phyloP scores from a whole-genome alignment of 1,140 invertebrate genomes.

The Brachionus koreanus region DNA sequence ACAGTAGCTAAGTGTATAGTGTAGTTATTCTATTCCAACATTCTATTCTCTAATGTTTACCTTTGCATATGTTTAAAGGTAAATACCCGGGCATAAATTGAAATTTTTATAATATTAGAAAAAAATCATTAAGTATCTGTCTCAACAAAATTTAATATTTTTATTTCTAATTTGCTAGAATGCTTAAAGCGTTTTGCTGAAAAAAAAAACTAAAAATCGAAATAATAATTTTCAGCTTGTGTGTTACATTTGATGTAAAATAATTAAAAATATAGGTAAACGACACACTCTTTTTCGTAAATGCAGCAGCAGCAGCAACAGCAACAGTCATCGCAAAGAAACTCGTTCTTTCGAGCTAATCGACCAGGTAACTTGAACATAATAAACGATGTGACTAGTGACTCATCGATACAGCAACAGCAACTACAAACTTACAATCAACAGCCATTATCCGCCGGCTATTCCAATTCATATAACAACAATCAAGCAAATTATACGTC shows the following conservation, averaged over 20 bases:
- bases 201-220: not conserved
- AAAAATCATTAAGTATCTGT: not conserved
- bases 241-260: not conserved
- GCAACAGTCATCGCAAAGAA: constrained; percentile 1
- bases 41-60: not conserved
- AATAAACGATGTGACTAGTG: constrained; percentile 8
- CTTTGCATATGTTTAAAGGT: not conserved
- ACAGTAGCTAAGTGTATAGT: not conserved
- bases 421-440: constrained; percentile 13
- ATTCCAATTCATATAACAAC: not conserved
- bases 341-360: constrained; percentile 38
- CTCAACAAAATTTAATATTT: not conserved
- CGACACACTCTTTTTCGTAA: not conserved
- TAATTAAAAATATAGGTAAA: constrained; percentile 2
- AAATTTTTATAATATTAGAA: not conserved
- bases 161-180: constrained; percentile 21
- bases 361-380: constrained; percentile 44
- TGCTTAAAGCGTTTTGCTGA: constrained; percentile 31
- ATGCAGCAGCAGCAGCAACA: not conserved
- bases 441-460: constrained; percentile 27
- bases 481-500: constrained; percentile 6
- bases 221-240: not conserved
- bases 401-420: constrained; percentile 19
- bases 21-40: not conserved
- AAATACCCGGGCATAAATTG: not conserved